Evolutionary conservation across 2,797 vertebrate species (phyloP).

Genomic region (Syngnathus rostellatus): DNA sequence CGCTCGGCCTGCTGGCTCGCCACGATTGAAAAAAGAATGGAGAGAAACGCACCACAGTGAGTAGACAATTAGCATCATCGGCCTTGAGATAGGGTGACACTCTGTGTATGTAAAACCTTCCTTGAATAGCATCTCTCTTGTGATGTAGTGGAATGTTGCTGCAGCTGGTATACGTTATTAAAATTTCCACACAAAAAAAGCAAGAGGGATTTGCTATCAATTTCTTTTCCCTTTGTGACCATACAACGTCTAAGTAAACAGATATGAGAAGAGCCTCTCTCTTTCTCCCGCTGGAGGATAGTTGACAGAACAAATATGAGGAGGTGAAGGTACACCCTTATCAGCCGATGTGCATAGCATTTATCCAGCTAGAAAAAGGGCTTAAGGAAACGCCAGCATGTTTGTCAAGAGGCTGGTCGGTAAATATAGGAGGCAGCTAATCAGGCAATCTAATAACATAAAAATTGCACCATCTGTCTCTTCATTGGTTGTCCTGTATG

Average conservation of each 20-base stretch:
- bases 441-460: conserved; percentile 45
- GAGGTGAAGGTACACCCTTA: conserved; percentile 46
- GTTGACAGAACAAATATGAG: conserved; percentile 53
- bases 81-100: conserved; percentile 36
- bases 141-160: conserved; percentile 6
- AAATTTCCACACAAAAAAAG: conserved; percentile 3
- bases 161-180: conserved; percentile 10
- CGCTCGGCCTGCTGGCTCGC: conserved; percentile 45
- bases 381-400: conserved; percentile 36
- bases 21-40: conserved; percentile 39
- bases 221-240: conserved; percentile 11
- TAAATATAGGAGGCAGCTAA: conserved; percentile 45
- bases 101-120: conserved; percentile 26
- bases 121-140: conserved; percentile 29
- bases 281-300: conserved; percentile 7
- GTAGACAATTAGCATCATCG: conserved; percentile 52
- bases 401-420: conserved; percentile 43
- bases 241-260: conserved; percentile 18
- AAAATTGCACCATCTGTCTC: conserved; percentile 30
- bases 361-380: conserved; percentile 45
- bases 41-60: conserved; percentile 38
- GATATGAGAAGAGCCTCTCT: conserved; percentile 18
- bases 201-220: conserved; percentile 1
- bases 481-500: conserved; percentile 19
- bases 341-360: conserved; percentile 46